Evolutionary conservation across 2,888 invertebrate genomes (phyloP).

Genomic region (Leptothorax acervorum): DNA sequence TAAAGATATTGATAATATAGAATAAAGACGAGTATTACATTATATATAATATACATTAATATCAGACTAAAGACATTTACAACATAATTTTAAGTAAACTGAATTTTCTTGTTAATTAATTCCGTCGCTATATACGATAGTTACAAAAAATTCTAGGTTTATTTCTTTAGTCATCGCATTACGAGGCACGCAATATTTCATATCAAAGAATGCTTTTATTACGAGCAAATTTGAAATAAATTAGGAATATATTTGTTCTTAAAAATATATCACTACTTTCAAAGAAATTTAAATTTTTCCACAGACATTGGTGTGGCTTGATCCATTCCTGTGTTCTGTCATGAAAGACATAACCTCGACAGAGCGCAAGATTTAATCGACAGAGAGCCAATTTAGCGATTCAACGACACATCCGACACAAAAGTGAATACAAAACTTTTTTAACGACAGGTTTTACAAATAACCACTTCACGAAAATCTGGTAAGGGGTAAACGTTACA

Average conservation of each 20-base stretch:
- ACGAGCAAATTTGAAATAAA: background rate
- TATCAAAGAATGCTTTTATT: background rate
- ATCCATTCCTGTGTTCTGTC: background rate
- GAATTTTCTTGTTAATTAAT: background rate
- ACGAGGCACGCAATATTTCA: background rate
- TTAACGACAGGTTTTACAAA: background rate
- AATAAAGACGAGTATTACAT: background rate
- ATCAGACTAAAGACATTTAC: background rate
- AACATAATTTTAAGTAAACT: background rate
- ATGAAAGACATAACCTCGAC: background rate
- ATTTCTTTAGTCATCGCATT: background rate
- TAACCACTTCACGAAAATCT: background rate
- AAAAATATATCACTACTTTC: background rate
- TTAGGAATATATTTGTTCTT: background rate
- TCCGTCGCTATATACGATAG: background rate
- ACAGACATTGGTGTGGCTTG: background rate
- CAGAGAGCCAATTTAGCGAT: background rate
- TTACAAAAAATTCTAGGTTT: background rate
- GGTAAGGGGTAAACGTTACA: constrained; percentile 27
- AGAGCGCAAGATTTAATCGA: background rate
- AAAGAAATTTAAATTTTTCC: background rate
- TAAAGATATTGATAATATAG: background rate
- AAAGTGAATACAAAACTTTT: background rate
- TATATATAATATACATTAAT: no score
- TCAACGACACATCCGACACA: background rate